Evolutionary conservation across 2,888 invertebrate species (phyloP).

Genomic region (Napeogenes inachia): DNA sequence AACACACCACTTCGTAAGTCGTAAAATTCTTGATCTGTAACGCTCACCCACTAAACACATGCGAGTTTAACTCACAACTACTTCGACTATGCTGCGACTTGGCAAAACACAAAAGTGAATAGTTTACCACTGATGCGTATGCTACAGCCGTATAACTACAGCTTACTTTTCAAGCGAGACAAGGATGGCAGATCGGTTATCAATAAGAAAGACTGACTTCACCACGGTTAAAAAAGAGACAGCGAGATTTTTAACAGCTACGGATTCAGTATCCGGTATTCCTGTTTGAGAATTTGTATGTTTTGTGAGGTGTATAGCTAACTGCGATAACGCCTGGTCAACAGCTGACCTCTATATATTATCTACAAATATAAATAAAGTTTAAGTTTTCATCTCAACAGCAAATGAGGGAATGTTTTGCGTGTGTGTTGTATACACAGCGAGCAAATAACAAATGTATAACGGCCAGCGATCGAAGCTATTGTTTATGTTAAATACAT

Average conservation of each 20-base stretch:
- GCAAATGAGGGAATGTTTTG: background rate
- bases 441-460: too few relatives aligned
- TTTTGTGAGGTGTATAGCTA: conserved; percentile 48
- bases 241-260: conserved; percentile 40
- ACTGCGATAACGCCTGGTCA: conserved; percentile 47
- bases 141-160: conserved; percentile 35
- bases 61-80: conserved; percentile 51
- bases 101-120: conserved; percentile 67
- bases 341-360: conserved; percentile 52
- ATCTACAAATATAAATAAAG: conserved; percentile 29
- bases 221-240: conserved; percentile 43
- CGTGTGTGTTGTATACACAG: too few relatives aligned
- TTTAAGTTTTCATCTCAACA: conserved; percentile 6
- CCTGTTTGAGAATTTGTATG: conserved; percentile 61
- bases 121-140: conserved; percentile 55
- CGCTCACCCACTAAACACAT: conserved; percentile 39
- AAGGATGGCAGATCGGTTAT: conserved; percentile 42
- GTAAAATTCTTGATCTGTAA: conserved; percentile 44
- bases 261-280: conserved; percentile 62
- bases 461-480: too few relatives aligned
- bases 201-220: conserved; percentile 25
- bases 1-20: conserved; percentile 33
- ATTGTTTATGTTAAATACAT: too few relatives aligned
- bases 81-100: conserved; percentile 44
- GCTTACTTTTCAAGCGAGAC: conserved; percentile 40